Evolutionary conservation across 1,140 invertebrate genomes (phyloP).

Genomic region (Drosophila teissieri): DNA sequence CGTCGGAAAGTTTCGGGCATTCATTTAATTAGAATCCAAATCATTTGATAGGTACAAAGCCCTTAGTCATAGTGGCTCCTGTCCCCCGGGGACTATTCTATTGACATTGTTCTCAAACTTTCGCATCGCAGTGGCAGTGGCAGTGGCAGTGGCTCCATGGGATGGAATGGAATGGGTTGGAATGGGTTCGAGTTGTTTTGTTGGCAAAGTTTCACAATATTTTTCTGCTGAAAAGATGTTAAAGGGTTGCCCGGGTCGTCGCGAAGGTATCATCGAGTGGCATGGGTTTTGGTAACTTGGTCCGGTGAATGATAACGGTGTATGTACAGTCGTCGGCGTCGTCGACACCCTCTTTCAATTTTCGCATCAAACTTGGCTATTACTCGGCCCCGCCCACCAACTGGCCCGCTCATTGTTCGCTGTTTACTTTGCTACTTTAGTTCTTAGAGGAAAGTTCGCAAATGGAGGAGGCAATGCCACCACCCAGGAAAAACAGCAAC

Average conservation of each 20-base stretch:
- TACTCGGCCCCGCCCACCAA: constrained; percentile 19
- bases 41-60: constrained; percentile 55
- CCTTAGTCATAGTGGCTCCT: constrained; percentile 48
- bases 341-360: constrained; percentile 55
- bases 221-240: constrained; percentile 55
- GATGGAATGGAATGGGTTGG: neutral
- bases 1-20: constrained; percentile 39
- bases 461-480: constrained; percentile 1
- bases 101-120: constrained; percentile 50
- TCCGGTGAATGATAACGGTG: constrained; percentile 52
- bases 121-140: neutral
- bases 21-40: constrained; percentile 57
- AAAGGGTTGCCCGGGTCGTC: constrained; percentile 36
- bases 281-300: constrained; percentile 2
- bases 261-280: neutral
- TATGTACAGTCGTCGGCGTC: constrained; percentile 52
- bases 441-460: constrained; percentile 62
- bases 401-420: constrained; percentile 35
- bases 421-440: constrained; percentile 71
- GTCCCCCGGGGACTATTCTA: constrained; percentile 50
- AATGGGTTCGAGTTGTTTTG: constrained; percentile 45
- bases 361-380: constrained; percentile 63
- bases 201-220: constrained; percentile 58
- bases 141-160: too few species aligned
- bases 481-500: constrained; percentile 46